Base-by-base conservation (phyloP, 2,888 invertebrate species). In the Neoaliturus tenellus region DNA sequence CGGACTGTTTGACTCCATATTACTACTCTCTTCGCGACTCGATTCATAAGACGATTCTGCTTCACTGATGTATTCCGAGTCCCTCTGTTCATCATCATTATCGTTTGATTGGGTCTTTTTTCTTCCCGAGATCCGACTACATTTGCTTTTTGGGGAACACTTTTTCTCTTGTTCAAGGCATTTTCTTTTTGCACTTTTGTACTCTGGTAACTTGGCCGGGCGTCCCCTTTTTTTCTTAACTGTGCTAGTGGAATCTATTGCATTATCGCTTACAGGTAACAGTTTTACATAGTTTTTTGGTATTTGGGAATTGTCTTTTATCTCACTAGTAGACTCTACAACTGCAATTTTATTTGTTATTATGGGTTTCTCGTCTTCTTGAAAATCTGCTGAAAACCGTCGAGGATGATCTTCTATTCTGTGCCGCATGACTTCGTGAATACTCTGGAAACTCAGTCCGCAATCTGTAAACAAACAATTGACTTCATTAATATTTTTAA, bases 391-490 rank as follows among this genome's bases (percentile, higher is more conserved):
- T 44, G 73, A 48, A 51, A 58, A 78, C 17, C 62, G 51, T 17
- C 39, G 8, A 14, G 71, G 71, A 67, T 87, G 87, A 31, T 85
- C 85, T 75, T 87, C 86, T 25, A 85, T 84, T 41, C 86, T 86
- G 73, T 88, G 88, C 20, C 82, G 81, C 73, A 86, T 82, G 31
- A 87, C 85, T 62, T 87, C 87, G 35, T 85, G 80, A 5, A 87
- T 86, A 39, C 84, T 86, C 17, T 85, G 84, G 75, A 88, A 87
- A 80, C 86, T 86, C 48, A 88, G 73, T 10, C 88, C 88, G 82
- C 88, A 88, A 44, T 87, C 88, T 88, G 85, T 48, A 85, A 85
- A 33, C 20, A 83, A 48, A n/a, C n/a, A n/a, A n/a, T n/a, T n/a
- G n/a, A n/a, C n/a, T n/a, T n/a, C n/a, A n/a, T n/a, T n/a, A n/a